Evolutionary conservation across 2,888 invertebrate species (phyloP), one percentile per base, ranked within the genome.

Genomic region (Hemithea aestivaria): DNA sequence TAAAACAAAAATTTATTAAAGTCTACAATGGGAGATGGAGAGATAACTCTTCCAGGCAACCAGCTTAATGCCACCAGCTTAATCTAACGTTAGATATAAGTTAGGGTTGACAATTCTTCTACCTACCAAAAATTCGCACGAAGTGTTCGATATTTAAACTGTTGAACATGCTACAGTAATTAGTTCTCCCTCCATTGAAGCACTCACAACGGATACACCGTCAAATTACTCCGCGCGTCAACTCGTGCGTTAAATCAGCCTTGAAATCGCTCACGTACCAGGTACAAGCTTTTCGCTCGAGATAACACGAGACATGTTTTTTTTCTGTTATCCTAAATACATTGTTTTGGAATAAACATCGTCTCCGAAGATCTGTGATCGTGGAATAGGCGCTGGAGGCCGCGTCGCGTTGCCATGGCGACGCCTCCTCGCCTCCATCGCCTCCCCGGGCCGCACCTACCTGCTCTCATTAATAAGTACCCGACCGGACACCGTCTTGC

Each of bases 401-500:
- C 75, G 80, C 83, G 83, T 77, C 81, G 64, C 78, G 84, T 83
- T 61, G 73, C 74, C 77, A 77, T 79, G 62, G 65, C 76, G 64
- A 83, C 81, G 62, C 56, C 58, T 48, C 63, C 51, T 54, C 55
- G 56, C 51, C 48, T 47, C 54, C 55, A 31, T 35, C 50, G 35
- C 33, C 43, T 43, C 41, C 40, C 39, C 45, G 9, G 53, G 32
- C 50, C 60, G 42, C 43, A 44, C 58, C 73, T 70, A 73, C 75
- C 76, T 73, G 72, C 69, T 66, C 73, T 82, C 82, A 82, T 83
- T 82, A 83, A 82, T 82, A 82, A 80, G 80, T 82, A 80, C 80
- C 70, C 69, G 62, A 64, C 75, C 66, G 79, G 80, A 80, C 81
- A 77, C 61, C 74, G 70, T 71, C 73, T 73, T 71, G 49, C 43